phyloP scores from a whole-genome alignment of 2,113 vertebrate species.

The Riparia riparia region DNA sequence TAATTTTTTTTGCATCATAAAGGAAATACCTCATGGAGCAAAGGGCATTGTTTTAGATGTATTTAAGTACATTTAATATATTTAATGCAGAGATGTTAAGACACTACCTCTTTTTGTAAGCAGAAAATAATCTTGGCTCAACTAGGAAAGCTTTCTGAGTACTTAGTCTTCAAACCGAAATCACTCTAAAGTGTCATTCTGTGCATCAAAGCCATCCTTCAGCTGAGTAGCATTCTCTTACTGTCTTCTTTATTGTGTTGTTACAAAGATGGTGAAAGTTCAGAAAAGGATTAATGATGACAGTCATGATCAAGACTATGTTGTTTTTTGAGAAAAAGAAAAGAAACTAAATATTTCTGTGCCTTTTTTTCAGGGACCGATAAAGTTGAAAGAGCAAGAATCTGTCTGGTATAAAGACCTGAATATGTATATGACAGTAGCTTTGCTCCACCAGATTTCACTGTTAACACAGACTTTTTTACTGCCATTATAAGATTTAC shows the following conservation, averaged over 20 bases:
- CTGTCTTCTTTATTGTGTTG: neutral
- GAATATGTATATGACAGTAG: neutral
- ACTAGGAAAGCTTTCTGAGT: neutral
- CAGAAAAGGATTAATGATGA: neutral
- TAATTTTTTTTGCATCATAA: neutral
- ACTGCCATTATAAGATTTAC: neutral
- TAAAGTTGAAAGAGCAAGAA: neutral
- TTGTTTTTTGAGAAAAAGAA: neutral
- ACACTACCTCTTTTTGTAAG: neutral
- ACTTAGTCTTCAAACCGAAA: neutral
- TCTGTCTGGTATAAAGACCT: neutral
- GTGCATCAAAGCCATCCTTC: neutral
- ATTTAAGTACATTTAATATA: neutral
- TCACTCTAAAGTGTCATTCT: neutral
- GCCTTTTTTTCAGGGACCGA: neutral
- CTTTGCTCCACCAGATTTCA: neutral
- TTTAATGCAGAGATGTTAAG: neutral
- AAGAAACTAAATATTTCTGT: neutral
- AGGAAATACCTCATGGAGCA: neutral
- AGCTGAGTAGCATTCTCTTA: neutral
- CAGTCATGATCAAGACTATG: neutral
- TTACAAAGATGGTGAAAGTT: neutral
- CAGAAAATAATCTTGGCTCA: neutral
- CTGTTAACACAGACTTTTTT: neutral
- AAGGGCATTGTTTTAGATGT: neutral